A percentile compares a stretch with the other conserved stretches of the same genome.
phyloP scores from a whole-genome alignment of 2,113 vertebrate species.

The Periophthalmus modestus region DNA sequence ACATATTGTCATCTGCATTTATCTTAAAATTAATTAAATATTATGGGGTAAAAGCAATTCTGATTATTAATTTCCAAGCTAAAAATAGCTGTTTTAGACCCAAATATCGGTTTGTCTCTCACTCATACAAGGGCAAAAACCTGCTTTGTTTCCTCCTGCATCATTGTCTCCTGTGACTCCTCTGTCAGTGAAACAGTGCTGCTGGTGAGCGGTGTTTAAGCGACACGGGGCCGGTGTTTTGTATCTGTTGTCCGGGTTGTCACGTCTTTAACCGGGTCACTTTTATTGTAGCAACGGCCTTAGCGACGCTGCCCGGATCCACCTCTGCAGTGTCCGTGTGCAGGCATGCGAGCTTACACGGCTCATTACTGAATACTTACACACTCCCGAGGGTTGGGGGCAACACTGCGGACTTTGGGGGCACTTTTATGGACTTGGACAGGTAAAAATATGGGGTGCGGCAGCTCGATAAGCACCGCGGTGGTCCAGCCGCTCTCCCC shows the following conservation, averaged over 20 bases:
- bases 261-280: slow-evolving; percentile 58
- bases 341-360: slow-evolving; percentile 60
- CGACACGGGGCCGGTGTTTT: neutral
- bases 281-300: slow-evolving; percentile 80
- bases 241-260: slow-evolving; percentile 18
- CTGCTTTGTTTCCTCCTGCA: neutral
- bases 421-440: slow-evolving; percentile 16
- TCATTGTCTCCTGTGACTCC: neutral
- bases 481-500: slow-evolving; percentile 64
- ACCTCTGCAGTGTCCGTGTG: slow-evolving; percentile 23
- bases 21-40: no score
- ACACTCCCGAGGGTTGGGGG: neutral
- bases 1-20: no score
- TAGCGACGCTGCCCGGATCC: slow-evolving; percentile 66
- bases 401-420: neutral
- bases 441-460: slow-evolving; percentile 73
- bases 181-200: neutral
- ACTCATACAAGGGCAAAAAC: neutral
- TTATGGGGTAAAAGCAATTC: no score
- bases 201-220: neutral
- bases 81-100: neutral
- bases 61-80: no score
- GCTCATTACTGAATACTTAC: neutral
- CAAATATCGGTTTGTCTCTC: neutral
- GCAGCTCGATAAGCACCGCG: slow-evolving; percentile 56